Conservation (phyloP, 64 coral and sea anemone genomes). For the Montipora sp. region DNA sequence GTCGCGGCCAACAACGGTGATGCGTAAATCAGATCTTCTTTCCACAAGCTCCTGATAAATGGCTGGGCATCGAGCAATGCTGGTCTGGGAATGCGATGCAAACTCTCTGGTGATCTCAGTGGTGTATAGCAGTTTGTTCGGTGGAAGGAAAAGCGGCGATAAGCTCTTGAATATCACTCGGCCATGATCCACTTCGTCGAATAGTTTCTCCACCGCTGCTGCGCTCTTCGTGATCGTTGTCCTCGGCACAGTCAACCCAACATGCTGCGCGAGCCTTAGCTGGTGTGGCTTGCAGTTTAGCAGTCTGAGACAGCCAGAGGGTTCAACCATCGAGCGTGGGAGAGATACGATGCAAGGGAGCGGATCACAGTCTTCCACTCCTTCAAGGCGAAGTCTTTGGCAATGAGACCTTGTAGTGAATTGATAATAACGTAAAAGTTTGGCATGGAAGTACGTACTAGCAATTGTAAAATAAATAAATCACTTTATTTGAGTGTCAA, state of each 20-base stretch:
- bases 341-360: slow-evolving; percentile 1
- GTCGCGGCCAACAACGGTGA: slow-evolving; percentile 16
- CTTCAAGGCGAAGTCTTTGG: slow-evolving; percentile 42
- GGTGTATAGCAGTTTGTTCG: slow-evolving; percentile 15
- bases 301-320: neutral
- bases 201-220: slow-evolving; percentile 24
- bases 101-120: slow-evolving; percentile 35
- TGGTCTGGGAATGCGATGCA: neutral
- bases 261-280: slow-evolving; percentile 22
- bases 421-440: too few species aligned
- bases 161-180: slow-evolving; percentile 48
- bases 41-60: slow-evolving; percentile 55
- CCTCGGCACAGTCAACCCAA: slow-evolving; percentile 56
- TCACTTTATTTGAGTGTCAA: too few species aligned
- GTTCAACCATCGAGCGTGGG: slow-evolving; percentile 41
- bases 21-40: slow-evolving; percentile 19
- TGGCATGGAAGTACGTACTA: too few species aligned
- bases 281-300: slow-evolving; percentile 41
- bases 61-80: slow-evolving; percentile 21
- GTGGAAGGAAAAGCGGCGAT: slow-evolving; percentile 25
- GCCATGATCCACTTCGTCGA: neutral
- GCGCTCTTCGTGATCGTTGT: slow-evolving; percentile 53
- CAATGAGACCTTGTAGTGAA: neutral
- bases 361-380: slow-evolving; percentile 49
- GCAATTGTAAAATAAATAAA: too few species aligned